Evolutionary conservation across 2,797 vertebrate species (phyloP).

Genomic region (Sebastes taczanowskii): DNA sequence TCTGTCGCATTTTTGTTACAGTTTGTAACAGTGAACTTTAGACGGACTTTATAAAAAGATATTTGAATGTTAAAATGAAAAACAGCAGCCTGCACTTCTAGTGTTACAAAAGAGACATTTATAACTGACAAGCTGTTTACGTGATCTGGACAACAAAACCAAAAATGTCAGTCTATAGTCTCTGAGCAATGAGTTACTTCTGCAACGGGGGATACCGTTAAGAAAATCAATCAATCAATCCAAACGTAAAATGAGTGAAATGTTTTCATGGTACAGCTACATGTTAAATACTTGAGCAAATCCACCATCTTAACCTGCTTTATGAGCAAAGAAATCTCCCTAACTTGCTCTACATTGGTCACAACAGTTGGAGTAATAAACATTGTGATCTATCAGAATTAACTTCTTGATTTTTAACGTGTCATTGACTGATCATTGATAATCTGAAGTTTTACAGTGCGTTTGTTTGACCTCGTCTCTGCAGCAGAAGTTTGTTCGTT

Average conservation of each 20-base stretch:
- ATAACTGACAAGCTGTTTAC: not conserved
- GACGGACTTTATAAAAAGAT: not conserved
- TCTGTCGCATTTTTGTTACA: not conserved
- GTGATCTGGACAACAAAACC: not conserved
- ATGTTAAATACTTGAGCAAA: not conserved
- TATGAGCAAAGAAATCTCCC: not conserved
- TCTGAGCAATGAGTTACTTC: not conserved
- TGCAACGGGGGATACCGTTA: not conserved
- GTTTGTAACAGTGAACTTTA: not conserved
- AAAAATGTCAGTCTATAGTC: not conserved
- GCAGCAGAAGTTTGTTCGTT: slow-evolving; percentile 96
- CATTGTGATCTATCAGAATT: not conserved
- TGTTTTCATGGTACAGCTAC: not conserved
- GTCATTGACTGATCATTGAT: not conserved
- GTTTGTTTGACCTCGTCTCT: slow-evolving; percentile 18
- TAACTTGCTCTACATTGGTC: not conserved
- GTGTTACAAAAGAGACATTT: slow-evolving; percentile 7
- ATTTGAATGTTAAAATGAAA: not conserved
- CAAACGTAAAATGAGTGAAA: not conserved
- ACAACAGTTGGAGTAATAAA: not conserved
- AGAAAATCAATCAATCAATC: not conserved
- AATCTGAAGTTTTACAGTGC: not conserved
- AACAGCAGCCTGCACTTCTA: not conserved
- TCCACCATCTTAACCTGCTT: not conserved
- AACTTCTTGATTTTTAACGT: not conserved